phyloP scores from a whole-genome alignment of 2,113 vertebrate species.

The Coreoperca whiteheadi region DNA sequence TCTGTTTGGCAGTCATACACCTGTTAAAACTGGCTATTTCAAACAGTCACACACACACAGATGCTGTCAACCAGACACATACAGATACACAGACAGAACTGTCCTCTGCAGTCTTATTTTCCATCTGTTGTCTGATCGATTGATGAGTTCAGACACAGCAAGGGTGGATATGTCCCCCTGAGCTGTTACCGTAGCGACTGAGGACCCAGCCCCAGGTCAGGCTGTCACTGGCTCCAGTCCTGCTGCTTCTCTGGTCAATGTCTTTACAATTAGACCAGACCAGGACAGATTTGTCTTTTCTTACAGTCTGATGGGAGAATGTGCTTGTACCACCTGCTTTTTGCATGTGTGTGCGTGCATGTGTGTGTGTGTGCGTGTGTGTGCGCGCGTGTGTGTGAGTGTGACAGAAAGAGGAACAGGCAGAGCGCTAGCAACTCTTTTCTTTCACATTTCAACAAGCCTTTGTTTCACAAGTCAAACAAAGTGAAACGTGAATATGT shows the following conservation, averaged over 20 bases:
- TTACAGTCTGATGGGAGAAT: conserved; percentile 6
- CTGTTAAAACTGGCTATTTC: conserved; percentile 27
- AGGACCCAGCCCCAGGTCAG: conserved; percentile 77
- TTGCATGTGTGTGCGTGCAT: not conserved
- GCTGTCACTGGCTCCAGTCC: conserved; percentile 70
- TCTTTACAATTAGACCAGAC: conserved; percentile 56
- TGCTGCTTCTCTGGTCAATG: conserved; percentile 51
- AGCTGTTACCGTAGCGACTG: conserved; percentile 79
- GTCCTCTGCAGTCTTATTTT: conserved; percentile 60
- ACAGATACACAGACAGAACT: conserved; percentile 31
- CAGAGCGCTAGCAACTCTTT: not conserved
- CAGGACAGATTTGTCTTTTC: conserved; percentile 24
- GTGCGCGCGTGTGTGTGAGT: not conserved
- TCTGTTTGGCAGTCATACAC: conserved; percentile 62
- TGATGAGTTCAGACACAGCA: conserved; percentile 79
- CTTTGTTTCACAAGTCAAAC: conserved; percentile 16
- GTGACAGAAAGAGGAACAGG: not conserved
- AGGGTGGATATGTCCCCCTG: conserved; percentile 64
- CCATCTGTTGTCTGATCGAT: conserved; percentile 80
- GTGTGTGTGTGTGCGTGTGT: not conserved
- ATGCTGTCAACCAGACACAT: not conserved
- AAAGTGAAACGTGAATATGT: conserved; percentile 10
- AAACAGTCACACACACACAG: conserved; percentile 17
- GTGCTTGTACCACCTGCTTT: not conserved
- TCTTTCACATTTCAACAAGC: conserved; percentile 21